Evolutionary conservation across 2,113 vertebrate species (phyloP).

Genomic region (Oncorhynchus clarkii): DNA sequence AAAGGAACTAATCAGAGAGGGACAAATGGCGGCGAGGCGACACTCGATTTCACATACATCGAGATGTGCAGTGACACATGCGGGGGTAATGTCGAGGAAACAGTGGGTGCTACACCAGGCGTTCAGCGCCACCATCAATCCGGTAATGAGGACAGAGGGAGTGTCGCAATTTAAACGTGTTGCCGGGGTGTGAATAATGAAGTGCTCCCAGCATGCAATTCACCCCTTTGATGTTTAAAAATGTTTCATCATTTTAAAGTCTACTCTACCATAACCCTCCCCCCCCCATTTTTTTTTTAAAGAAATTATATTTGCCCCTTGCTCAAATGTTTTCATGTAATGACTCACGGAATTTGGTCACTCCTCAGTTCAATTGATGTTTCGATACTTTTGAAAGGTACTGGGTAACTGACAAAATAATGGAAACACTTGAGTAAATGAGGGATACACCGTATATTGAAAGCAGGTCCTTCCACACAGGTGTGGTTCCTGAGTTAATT

Average conservation of each 20-base stretch:
- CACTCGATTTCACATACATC: slow-evolving; percentile 60
- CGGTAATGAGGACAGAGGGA: slow-evolving; percentile 66
- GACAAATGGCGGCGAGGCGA: slow-evolving; percentile 47
- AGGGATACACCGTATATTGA: too few species aligned
- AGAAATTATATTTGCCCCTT: slow-evolving; percentile 63
- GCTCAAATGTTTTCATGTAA: slow-evolving; percentile 77
- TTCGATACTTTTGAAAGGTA: not conserved
- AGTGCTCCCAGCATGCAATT: slow-evolving; percentile 67
- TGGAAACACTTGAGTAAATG: too few species aligned
- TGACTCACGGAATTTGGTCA: slow-evolving; percentile 66
- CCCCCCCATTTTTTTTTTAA: not conserved
- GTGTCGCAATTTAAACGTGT: slow-evolving; percentile 66
- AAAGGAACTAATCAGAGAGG: slow-evolving; percentile 58
- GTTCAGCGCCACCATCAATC: slow-evolving; percentile 62
- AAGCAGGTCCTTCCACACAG: too few species aligned
- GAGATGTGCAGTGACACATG: slow-evolving; percentile 50
- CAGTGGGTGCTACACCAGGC: slow-evolving; percentile 14
- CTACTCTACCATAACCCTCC: slow-evolving; percentile 9
- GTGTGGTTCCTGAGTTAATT: too few species aligned
- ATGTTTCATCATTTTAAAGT: slow-evolving; percentile 41
- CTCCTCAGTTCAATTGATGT: slow-evolving; percentile 39
- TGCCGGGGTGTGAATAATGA: slow-evolving; percentile 71
- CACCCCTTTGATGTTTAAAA: slow-evolving; percentile 71
- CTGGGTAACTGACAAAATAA: too few species aligned
- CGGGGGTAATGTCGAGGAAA: slow-evolving; percentile 8